Conservation (phyloP, 2,113 vertebrate species). For the Trachemys scripta region DNA sequence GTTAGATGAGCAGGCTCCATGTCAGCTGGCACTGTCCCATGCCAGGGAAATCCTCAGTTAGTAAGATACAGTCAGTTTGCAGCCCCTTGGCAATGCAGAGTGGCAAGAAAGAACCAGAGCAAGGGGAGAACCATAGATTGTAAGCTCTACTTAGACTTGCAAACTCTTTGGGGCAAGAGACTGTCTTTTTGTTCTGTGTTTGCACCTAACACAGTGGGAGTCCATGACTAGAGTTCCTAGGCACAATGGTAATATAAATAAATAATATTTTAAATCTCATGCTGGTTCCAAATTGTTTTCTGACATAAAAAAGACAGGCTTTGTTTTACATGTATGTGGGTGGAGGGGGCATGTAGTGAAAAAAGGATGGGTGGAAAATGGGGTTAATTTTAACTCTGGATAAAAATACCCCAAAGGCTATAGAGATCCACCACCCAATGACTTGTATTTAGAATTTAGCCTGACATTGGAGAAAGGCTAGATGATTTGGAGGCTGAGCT, state of each 20-base stretch:
- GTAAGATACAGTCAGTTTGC: neutral
- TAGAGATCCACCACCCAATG: neutral
- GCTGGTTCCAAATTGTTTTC: neutral
- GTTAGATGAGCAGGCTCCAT: neutral
- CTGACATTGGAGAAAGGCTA: slow-evolving; percentile 38
- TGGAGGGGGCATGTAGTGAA: neutral
- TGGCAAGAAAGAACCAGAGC: neutral
- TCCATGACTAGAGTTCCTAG: neutral
- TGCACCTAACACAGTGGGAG: neutral
- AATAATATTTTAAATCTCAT: neutral
- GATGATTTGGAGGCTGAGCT: slow-evolving; percentile 34
- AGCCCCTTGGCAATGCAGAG: neutral
- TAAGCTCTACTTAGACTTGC: neutral
- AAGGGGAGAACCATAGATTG: neutral
- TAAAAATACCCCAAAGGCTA: neutral
- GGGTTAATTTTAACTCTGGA: neutral
- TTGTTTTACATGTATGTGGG: neutral
- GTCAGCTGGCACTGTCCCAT: fast-evolving
- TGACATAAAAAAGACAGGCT: neutral
- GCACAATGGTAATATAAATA: neutral
- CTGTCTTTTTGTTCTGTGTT: neutral
- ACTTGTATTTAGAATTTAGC: slow-evolving; percentile 22
- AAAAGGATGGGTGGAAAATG: neutral
- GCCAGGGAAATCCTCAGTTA: neutral
- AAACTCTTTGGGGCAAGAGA: neutral